Conservation (phyloP, 2,888 invertebrate genomes). For the Rhabditoides inermis region DNA sequence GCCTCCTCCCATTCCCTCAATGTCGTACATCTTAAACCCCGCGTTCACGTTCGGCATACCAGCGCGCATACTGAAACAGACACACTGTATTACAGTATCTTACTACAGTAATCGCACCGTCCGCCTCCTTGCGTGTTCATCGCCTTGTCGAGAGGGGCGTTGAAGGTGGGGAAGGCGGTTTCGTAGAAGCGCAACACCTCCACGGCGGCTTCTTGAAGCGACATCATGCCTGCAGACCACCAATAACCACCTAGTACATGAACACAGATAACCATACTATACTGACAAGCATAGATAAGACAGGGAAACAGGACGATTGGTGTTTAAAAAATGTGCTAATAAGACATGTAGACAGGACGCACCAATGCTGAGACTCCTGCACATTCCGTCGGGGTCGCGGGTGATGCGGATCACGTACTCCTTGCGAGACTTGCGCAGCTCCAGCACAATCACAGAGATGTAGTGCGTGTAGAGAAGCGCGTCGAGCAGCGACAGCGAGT, state of each 20-base stretch:
- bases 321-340: not conserved
- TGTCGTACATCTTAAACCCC: constrained; percentile 87
- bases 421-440: constrained; percentile 82
- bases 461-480: constrained; percentile 61
- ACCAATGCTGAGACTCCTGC: constrained; percentile 72
- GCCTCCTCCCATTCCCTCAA: constrained; percentile 63
- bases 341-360: not conserved
- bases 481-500: constrained; percentile 84
- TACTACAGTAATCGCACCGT: no score
- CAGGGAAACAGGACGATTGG: constrained; percentile 1
- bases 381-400: constrained; percentile 88
- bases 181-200: constrained; percentile 90
- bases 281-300: constrained; percentile 3
- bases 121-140: no score
- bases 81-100: no score
- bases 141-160: constrained; percentile 75
- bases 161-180: constrained; percentile 88
- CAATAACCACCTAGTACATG: not conserved
- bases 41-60: constrained; percentile 21
- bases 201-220: constrained; percentile 87
- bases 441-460: constrained; percentile 75
- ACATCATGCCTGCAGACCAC: constrained; percentile 57
- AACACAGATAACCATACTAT: not conserved
- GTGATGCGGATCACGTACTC: constrained; percentile 68
- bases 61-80: constrained; percentile 14